Evolutionary conservation across 1,140 invertebrate species (phyloP).

Genomic region (Phthorimaea operculella): DNA sequence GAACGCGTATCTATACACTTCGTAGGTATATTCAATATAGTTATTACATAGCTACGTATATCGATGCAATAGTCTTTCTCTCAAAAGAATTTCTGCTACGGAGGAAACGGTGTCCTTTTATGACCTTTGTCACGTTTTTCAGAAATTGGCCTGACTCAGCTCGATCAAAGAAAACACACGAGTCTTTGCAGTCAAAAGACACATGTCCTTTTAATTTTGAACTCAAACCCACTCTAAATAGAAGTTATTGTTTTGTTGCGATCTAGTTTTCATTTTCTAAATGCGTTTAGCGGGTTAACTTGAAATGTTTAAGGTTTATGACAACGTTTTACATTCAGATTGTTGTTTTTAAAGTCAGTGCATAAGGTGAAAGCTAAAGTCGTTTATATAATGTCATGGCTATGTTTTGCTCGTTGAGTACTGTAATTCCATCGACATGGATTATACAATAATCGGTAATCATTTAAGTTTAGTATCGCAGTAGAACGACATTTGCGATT

Average conservation of each 20-base stretch:
- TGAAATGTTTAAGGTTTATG: constrained; percentile 16
- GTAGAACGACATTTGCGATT: too few relatives aligned
- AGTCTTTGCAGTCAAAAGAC: neutral
- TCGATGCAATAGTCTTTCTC: too few relatives aligned
- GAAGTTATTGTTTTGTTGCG: neutral
- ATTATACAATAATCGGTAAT: too few relatives aligned
- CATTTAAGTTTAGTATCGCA: too few relatives aligned
- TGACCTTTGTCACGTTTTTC: constrained; percentile 30
- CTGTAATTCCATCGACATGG: too few relatives aligned
- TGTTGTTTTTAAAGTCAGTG: constrained; percentile 1
- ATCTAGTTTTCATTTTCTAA: neutral
- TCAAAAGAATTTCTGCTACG: neutral
- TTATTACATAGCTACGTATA: too few relatives aligned
- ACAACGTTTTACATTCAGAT: constrained; percentile 13
- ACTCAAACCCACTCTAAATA: neutral
- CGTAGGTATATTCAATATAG: too few relatives aligned
- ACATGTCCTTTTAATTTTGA: neutral
- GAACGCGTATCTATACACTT: too few relatives aligned
- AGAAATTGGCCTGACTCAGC: constrained; percentile 25
- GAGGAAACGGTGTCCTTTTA: constrained; percentile 23
- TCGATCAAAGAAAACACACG: neutral
- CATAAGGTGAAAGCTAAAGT: too few relatives aligned
- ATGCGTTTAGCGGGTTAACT: neutral
- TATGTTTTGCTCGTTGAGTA: too few relatives aligned
- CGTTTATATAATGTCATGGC: too few relatives aligned